Evolutionary conservation across 1,140 invertebrate species (phyloP).

Genomic region (Saccostrea echinata): DNA sequence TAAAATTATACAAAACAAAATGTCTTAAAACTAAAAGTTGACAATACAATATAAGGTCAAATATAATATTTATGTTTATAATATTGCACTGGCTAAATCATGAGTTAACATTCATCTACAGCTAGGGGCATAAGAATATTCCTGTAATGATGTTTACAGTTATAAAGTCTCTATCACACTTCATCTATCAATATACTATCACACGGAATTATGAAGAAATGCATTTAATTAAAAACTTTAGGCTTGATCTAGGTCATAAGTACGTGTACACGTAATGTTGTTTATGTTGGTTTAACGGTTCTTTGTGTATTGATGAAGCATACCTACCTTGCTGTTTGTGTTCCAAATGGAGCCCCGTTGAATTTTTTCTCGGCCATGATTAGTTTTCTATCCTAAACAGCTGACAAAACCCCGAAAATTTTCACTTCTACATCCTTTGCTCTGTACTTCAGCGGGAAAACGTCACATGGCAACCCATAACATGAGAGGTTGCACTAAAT

Average conservation of each 20-base stretch:
- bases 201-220: no score
- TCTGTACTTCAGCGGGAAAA: constrained; percentile 59
- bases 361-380: constrained; percentile 75
- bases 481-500: background rate
- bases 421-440: constrained; percentile 36
- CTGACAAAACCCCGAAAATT: background rate
- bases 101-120: no score
- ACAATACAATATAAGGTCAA: no score
- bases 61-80: no score
- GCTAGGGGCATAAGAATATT: no score
- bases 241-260: background rate
- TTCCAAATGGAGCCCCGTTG: constrained; percentile 75
- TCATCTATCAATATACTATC: no score
- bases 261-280: background rate
- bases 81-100: no score
- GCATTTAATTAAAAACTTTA: no score
- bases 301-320: background rate
- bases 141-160: no score
- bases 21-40: no score
- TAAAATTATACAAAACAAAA: no score
- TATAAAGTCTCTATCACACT: no score
- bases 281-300: background rate
- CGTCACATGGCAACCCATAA: constrained; percentile 70
- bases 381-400: constrained; percentile 7
- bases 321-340: constrained; percentile 74